These are phyloP conservation scores for Coranthus polyacanthus DNA, from an alignment of 2,797 vertebrate genomes.

Conservation along the genomic window DNA sequence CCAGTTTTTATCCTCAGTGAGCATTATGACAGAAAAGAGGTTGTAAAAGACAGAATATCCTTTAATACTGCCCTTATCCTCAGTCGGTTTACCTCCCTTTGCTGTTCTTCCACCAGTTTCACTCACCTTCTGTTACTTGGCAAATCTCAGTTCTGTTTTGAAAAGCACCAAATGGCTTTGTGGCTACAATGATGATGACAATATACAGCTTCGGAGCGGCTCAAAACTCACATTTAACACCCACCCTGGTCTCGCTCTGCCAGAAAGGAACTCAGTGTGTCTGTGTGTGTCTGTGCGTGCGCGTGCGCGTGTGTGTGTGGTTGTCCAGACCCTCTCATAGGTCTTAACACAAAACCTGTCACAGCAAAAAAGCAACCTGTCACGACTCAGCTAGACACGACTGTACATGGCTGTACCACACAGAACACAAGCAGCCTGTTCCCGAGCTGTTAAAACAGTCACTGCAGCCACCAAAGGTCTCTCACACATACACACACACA, in stretches of 20 bases:
- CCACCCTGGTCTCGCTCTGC: constrained; percentile 36
- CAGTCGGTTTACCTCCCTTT: constrained; percentile 20
- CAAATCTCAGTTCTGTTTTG: constrained; percentile 43
- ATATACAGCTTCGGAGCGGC: constrained; percentile 33
- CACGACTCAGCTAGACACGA: constrained; percentile 76
- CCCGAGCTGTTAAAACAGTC: constrained; percentile 65
- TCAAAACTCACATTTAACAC: constrained; percentile 57
- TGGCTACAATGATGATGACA: constrained; percentile 46
- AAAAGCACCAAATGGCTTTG: constrained; percentile 50
- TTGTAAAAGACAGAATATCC: not conserved
- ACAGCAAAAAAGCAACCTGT: constrained; percentile 82
- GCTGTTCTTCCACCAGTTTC: constrained; percentile 1
- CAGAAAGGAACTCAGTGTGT: constrained; percentile 28
- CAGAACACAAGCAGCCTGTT: constrained; percentile 69
- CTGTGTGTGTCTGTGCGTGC: constrained; percentile 14
- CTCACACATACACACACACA: constrained; percentile 32
- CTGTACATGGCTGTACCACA: constrained; percentile 64
- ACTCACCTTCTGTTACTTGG: constrained; percentile 25
- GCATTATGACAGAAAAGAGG: not conserved
- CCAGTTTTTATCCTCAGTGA: constrained; percentile 1
- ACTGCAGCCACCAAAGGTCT: constrained; percentile 62
- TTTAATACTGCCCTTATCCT: constrained; percentile 9
- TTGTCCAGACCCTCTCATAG: constrained; percentile 75
- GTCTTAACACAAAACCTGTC: constrained; percentile 80
- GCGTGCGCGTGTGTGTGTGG: constrained; percentile 6